These are phyloP conservation scores for Agrochola litura DNA, from an alignment of 2,888 invertebrate genomes.

Conservation along the genomic window DNA sequence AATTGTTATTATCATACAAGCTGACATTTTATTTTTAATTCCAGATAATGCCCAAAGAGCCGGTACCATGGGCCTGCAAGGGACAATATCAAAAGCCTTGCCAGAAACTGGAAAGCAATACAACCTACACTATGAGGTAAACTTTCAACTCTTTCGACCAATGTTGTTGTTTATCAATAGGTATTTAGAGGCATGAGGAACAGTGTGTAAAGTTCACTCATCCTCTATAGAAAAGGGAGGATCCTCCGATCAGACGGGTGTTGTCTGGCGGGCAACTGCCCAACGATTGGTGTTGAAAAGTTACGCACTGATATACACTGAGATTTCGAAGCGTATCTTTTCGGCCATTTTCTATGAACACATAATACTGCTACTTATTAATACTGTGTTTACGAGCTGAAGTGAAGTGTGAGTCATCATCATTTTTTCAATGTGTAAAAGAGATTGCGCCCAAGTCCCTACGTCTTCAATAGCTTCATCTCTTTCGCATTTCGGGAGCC, in stretches of 20 bases:
- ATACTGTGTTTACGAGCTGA: not conserved
- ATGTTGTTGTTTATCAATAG: not conserved
- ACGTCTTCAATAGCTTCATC: not conserved
- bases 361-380: too few relatives aligned
- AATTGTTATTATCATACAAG: not conserved
- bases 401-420: too few relatives aligned
- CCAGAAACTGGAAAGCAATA: conserved; percentile 80
- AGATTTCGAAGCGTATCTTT: too few relatives aligned
- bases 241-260: too few relatives aligned
- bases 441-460: not conserved
- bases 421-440: not conserved
- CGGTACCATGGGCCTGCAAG: conserved; percentile 85
- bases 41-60: conserved; percentile 81
- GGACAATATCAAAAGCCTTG: conserved; percentile 85
- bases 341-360: too few relatives aligned
- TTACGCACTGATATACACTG: too few relatives aligned
- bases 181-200: too few relatives aligned
- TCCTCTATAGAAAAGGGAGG: too few relatives aligned
- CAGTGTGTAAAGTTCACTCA: too few relatives aligned
- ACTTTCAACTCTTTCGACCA: not conserved
- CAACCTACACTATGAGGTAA: conserved; percentile 85
- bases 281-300: too few relatives aligned
- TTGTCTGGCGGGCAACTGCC: too few relatives aligned
- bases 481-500: not conserved
- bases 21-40: conserved; percentile 29